Percentiles rank a stretch among this genome's conserved stretches.
Evolutionary conservation across 2,113 vertebrate species (phyloP).

Genomic region (Ginglymostoma cirratum): DNA sequence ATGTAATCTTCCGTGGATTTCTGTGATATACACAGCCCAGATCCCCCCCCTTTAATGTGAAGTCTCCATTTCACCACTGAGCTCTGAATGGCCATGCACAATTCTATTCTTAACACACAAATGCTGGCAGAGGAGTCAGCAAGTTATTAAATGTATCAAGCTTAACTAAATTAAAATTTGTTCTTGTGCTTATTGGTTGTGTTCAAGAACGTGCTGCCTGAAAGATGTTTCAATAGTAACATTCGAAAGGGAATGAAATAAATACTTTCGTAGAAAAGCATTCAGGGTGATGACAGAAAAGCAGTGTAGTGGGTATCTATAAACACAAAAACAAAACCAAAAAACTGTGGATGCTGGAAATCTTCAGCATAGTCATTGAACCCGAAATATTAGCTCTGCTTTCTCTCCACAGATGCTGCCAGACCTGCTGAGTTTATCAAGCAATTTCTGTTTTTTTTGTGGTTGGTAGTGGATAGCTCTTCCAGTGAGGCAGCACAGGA

Average conservation of each 20-base stretch:
- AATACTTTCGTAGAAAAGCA: neutral
- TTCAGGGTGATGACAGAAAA: neutral
- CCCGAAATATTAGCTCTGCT: no score
- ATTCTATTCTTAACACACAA: neutral
- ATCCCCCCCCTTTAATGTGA: neutral
- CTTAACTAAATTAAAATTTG: neutral
- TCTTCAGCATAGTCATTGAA: no score
- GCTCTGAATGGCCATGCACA: neutral
- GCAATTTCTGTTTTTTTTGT: no score
- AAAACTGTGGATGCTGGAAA: no score
- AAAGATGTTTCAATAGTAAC: neutral
- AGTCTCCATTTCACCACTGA: neutral
- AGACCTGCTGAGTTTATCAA: no score
- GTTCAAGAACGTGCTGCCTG: neutral
- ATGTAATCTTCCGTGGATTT: constrained; percentile 35
- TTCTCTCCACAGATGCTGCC: no score
- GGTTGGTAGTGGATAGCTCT: no score
- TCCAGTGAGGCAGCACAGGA: neutral
- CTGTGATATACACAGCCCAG: neutral
- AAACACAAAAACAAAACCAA: no score
- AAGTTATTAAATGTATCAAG: neutral
- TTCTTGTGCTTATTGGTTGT: neutral
- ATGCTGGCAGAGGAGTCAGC: neutral
- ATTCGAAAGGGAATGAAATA: neutral
- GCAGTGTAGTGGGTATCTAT: no score